These are phyloP conservation scores for Sycobia sp. DNA, from an alignment of 1,140 invertebrate genomes.

Conservation along the genomic window DNA sequence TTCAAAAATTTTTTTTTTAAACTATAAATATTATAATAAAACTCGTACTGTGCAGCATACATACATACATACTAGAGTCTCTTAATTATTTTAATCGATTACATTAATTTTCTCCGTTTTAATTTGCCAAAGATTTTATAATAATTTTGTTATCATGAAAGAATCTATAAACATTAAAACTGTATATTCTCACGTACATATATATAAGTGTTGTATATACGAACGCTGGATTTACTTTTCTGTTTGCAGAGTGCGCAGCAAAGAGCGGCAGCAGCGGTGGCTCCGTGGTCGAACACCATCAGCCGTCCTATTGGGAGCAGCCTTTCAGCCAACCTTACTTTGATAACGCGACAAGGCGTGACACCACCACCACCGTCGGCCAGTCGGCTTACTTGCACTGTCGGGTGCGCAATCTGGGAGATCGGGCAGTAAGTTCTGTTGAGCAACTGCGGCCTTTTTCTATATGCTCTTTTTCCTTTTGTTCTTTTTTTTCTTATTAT, in stretches of 20 bases:
- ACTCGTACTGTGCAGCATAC: too few species aligned
- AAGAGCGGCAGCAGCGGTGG: conserved; percentile 38
- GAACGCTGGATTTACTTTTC: too few species aligned
- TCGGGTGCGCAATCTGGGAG: conserved; percentile 81
- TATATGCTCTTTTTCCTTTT: neutral
- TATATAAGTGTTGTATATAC: too few species aligned
- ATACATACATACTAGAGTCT: too few species aligned
- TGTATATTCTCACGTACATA: too few species aligned
- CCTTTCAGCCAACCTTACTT: conserved; percentile 86
- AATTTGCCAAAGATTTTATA: too few species aligned
- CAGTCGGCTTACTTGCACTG: conserved; percentile 85
- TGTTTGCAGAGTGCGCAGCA: conserved; percentile 48
- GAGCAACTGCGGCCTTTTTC: neutral
- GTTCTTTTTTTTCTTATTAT: neutral
- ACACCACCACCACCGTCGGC: conserved; percentile 83
- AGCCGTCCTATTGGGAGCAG: conserved; percentile 68
- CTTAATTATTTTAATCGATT: too few species aligned
- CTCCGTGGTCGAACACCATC: conserved; percentile 52
- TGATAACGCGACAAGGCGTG: conserved; percentile 83
- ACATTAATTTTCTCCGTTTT: too few species aligned
- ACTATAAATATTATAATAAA: too few species aligned
- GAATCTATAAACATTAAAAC: too few species aligned
- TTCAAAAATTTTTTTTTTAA: too few species aligned
- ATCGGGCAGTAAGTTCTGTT: conserved; percentile 79
- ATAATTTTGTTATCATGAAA: too few species aligned